Evolutionary conservation across 2,888 invertebrate genomes (phyloP).

Genomic region (Tortrix viridana): DNA sequence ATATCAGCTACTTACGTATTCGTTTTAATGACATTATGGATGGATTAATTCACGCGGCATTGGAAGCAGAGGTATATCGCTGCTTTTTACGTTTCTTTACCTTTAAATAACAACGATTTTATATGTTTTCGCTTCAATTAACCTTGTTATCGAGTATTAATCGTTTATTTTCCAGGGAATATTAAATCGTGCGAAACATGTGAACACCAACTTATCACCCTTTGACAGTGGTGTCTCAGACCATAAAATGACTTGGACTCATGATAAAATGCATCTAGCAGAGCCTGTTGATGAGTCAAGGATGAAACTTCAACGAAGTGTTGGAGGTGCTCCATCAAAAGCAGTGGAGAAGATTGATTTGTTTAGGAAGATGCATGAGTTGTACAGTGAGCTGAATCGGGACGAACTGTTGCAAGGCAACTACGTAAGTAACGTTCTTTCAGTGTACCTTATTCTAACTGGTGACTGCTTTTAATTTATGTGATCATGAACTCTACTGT

Average conservation of each 20-base stretch:
- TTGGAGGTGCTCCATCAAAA: slow-evolving; percentile 66
- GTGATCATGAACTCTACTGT: neutral
- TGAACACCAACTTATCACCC: slow-evolving; percentile 75
- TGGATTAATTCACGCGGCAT: slow-evolving; percentile 85
- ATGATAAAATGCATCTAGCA: slow-evolving; percentile 79
- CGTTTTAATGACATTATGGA: slow-evolving; percentile 83
- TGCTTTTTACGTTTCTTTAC: slow-evolving; percentile 60
- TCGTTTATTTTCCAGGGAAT: slow-evolving; percentile 69
- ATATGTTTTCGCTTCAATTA: slow-evolving; percentile 36
- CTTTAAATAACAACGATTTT: slow-evolving; percentile 44
- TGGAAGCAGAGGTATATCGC: slow-evolving; percentile 81
- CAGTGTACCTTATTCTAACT: neutral
- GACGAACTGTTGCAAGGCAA: slow-evolving; percentile 75
- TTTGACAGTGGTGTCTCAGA: slow-evolving; percentile 78
- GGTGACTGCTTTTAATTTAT: neutral
- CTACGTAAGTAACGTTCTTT: slow-evolving; percentile 66
- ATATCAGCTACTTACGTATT: slow-evolving; percentile 72
- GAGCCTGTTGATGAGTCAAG: slow-evolving; percentile 79
- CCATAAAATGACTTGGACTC: slow-evolving; percentile 83
- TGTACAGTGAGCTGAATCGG: slow-evolving; percentile 76
- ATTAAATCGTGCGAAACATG: slow-evolving; percentile 80
- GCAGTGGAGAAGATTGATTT: slow-evolving; percentile 76
- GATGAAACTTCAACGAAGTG: slow-evolving; percentile 77
- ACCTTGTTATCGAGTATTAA: slow-evolving; percentile 38
- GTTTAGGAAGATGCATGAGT: slow-evolving; percentile 79